These are phyloP conservation scores for Synodontis membranacea DNA, from an alignment of 2,113 vertebrate genomes.

Conservation along the genomic window DNA sequence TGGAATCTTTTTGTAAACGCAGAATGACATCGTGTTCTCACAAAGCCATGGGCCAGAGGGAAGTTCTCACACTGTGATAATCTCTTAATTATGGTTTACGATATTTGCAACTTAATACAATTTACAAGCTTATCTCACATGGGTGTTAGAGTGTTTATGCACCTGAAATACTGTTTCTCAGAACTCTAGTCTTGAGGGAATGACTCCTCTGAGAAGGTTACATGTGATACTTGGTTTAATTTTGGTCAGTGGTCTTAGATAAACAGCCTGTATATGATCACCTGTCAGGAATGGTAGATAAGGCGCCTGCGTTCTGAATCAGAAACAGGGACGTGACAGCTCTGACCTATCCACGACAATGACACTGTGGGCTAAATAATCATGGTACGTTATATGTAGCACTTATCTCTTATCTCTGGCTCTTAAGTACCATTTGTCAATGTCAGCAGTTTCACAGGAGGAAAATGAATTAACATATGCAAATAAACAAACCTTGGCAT, in stretches of 20 bases:
- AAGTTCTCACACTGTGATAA: neutral
- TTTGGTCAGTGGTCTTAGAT: neutral
- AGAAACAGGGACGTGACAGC: neutral
- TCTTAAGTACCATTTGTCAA: conserved; percentile 7
- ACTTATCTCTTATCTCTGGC: neutral
- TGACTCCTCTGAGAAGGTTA: neutral
- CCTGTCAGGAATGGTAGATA: neutral
- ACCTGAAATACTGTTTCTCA: neutral
- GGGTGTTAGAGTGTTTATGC: neutral
- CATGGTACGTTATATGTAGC: neutral
- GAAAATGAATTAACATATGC: conserved; percentile 26
- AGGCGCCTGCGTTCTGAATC: neutral
- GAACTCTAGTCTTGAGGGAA: neutral
- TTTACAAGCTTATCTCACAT: neutral
- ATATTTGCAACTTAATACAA: neutral
- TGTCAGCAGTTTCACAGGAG: conserved; percentile 28
- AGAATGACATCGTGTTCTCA: neutral
- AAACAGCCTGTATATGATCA: neutral
- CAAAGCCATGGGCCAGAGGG: too few relatives aligned
- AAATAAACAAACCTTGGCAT: conserved; percentile 23
- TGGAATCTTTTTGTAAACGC: neutral
- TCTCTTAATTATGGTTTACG: neutral
- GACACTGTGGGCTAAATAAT: too few relatives aligned
- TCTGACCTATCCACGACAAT: neutral
- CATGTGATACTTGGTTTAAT: neutral